Evolutionary conservation across 1,140 invertebrate genomes (phyloP), one percentile per base, ranked within the genome.

Genomic region (Notospermus geniculatus): DNA sequence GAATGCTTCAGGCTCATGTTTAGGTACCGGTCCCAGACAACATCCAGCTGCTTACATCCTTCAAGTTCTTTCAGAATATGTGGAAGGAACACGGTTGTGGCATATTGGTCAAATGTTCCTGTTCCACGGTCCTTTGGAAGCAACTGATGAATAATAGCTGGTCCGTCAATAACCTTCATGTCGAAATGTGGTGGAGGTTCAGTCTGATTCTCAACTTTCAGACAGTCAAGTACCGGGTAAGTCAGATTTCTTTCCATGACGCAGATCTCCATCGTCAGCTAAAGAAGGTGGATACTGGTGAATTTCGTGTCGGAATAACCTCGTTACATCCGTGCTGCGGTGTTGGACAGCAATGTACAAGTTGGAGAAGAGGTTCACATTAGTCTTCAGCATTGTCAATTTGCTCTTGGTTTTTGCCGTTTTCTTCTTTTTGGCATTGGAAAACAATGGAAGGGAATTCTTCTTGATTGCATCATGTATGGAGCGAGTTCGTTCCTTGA

Each of bases 281-380:
- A 64, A 22, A 5, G 64, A 54, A 11, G 64, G 58, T 19, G 64
- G 64, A 30, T 1, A 63, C 5, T 32, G 27, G 0, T 59, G 56
- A 54, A 63, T 63, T 59, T 61, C 60, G 50, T 66, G 61, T 28
- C 36, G 41, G 36, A 66, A 66, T 22, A 66, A 66, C 2, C 59
- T 55, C 15, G 59, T n/a, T 23, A 66, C 17, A 46, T 66, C 50
- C 9, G 60, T 43, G 25, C 60, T 19, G 13, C 64, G 23, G 1
- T 52, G n/a, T 36, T 63, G 56, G 41, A 56, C 63, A 19, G 57
- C 53, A 57, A 63, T 58, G 30, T 60, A 65, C 4, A 65, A 43
- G 30, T 46, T 62, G 1, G 60, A 53, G 46, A 65, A 65, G 15
- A 65, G 45, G n/a, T n/a, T n/a, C n/a, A n/a, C n/a, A n/a, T n/a